phyloP scores from a whole-genome alignment of 2,888 invertebrate species.

The Epirrita christyi region DNA sequence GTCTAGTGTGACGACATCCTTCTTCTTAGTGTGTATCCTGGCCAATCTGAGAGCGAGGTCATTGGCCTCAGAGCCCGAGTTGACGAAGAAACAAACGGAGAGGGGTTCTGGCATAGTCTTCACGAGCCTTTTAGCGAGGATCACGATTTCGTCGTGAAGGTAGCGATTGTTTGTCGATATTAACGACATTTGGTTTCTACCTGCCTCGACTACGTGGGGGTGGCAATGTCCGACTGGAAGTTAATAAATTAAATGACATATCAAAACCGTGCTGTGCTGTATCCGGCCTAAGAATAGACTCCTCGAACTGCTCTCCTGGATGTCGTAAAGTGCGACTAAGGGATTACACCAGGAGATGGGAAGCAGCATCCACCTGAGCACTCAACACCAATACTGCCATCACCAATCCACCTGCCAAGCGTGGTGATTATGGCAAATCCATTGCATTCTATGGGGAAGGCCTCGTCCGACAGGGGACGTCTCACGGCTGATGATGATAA shows the following conservation, averaged over 20 bases:
- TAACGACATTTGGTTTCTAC: slow-evolving; percentile 94
- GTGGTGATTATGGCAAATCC: too few relatives aligned
- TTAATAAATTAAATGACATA: slow-evolving; percentile 1
- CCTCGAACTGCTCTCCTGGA: too few relatives aligned
- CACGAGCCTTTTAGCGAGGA: slow-evolving; percentile 93
- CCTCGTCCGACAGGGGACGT: too few relatives aligned
- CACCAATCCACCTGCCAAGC: too few relatives aligned
- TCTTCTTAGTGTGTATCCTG: slow-evolving; percentile 93
- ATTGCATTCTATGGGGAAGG: too few relatives aligned
- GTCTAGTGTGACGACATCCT: slow-evolving; percentile 96
- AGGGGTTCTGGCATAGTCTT: slow-evolving; percentile 93
- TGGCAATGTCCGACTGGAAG: slow-evolving; percentile 98
- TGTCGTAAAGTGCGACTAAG: too few relatives aligned
- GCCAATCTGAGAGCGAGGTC: slow-evolving; percentile 97
- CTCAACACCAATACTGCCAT: too few relatives aligned
- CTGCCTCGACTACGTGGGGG: slow-evolving; percentile 96
- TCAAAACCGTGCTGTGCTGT: too few relatives aligned
- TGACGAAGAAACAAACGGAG: slow-evolving; percentile 97
- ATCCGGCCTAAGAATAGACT: too few relatives aligned
- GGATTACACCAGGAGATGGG: too few relatives aligned
- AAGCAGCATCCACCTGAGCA: too few relatives aligned
- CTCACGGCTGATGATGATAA: too few relatives aligned
- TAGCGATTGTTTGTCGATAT: slow-evolving; percentile 98
- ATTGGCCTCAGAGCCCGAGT: slow-evolving; percentile 99
- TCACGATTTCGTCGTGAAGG: slow-evolving; percentile 97